These are phyloP conservation scores for Bibio marci DNA, from an alignment of 2,888 invertebrate genomes.

Conservation along the genomic window DNA sequence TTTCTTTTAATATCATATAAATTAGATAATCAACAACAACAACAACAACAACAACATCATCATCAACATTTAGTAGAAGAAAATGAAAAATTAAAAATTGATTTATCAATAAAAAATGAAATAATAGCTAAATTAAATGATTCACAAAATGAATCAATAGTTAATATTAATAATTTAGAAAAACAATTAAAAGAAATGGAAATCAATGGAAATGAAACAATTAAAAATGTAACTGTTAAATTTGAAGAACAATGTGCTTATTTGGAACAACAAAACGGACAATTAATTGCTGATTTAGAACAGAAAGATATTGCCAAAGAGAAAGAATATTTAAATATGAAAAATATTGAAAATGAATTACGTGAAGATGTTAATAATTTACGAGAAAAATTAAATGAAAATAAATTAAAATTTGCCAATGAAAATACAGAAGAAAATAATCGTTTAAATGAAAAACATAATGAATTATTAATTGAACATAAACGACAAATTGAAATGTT, in stretches of 20 bases:
- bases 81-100: too few relatives aligned
- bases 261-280: slow-evolving; percentile 25
- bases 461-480: slow-evolving; percentile 25
- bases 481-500: slow-evolving; percentile 33
- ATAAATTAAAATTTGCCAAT: slow-evolving; percentile 13
- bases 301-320: slow-evolving; percentile 12
- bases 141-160: too few relatives aligned
- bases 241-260: slow-evolving; percentile 6
- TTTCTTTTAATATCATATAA: too few relatives aligned
- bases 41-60: too few relatives aligned
- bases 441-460: slow-evolving; percentile 10
- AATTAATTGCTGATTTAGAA: slow-evolving; percentile 31
- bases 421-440: slow-evolving; percentile 16
- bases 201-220: not conserved
- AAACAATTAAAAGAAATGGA: not conserved
- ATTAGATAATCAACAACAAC: too few relatives aligned
- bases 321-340: slow-evolving; percentile 21
- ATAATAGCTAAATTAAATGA: too few relatives aligned
- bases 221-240: slow-evolving; percentile 2
- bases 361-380: slow-evolving; percentile 5
- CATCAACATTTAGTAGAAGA: too few relatives aligned
- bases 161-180: too few relatives aligned
- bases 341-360: slow-evolving; percentile 14
- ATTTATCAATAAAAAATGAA: too few relatives aligned
- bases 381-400: slow-evolving; percentile 9